Base-by-base conservation (phyloP, 2,113 vertebrate species). In the Seriola rivoliana region DNA sequence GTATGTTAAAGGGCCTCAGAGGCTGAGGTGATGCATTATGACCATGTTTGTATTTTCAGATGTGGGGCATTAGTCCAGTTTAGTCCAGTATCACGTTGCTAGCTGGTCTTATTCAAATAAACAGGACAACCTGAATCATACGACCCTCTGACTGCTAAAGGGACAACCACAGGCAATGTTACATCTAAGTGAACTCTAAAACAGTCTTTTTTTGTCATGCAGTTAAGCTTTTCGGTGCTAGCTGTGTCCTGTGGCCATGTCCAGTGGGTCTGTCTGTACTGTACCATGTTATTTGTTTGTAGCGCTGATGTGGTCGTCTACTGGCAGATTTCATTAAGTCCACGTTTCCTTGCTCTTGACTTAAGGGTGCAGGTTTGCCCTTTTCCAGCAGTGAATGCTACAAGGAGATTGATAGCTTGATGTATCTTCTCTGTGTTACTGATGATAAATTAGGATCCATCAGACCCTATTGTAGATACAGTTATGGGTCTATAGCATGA, bases 301-400 rank as follows among this genome's bases (percentile, higher is more conserved):
- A 11, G 12, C n/a, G 34, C 13, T 46, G 17, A 40, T 21, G 25
- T 3, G 0, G 25, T 2, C 11, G 12, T 59, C 50, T 16, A 59
- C 69, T 57, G 23, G 17, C 36, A 66, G 12, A 71, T 64, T 42
- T 79, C 40, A 73, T 11, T 4, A 55, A 60, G 36, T 78, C n/a
- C 17, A 8, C 10, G 19, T 14, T 48, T 63, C 21, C 21, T 67
- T 32, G 38, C 10, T 71, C 48, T 55, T 54, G 25, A 76, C 36
- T 83, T 42, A 58, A 29, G 46, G 54, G 44, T 44, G 14, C 50
- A 19, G 32, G 46, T n/a, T 52, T 36, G 6, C 16, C 57, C 8
- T 85, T 59, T 59, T 54, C 40, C 23, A 73, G 55, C 19, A 42
- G 46, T 50, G 29, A 81, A 32, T 13, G 44, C 1, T 40, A 36